Percentiles rank a stretch among this genome's conserved stretches.
phyloP scores from a whole-genome alignment of 2,888 invertebrate genomes.

The Boloria selene region DNA sequence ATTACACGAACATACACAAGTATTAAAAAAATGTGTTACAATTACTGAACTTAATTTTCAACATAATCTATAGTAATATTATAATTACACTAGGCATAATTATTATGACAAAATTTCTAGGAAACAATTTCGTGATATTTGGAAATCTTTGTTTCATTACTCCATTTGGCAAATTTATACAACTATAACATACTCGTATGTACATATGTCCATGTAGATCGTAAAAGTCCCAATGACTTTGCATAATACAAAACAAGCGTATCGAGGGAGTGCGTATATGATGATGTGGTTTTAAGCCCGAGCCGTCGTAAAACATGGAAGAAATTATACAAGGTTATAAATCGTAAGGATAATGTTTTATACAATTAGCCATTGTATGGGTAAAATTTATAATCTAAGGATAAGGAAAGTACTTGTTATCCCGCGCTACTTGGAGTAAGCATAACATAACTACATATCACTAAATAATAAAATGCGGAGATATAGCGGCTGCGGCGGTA shows the following conservation, averaged over 20 bases:
- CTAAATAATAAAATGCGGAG: too few relatives aligned
- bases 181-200: constrained; percentile 42
- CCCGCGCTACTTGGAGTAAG: too few relatives aligned
- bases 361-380: not conserved
- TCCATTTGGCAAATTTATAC: constrained; percentile 65
- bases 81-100: too few relatives aligned
- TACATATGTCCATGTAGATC: constrained; percentile 42
- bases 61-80: too few relatives aligned
- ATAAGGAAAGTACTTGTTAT: too few relatives aligned
- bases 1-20: too few relatives aligned
- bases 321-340: constrained; percentile 5
- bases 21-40: too few relatives aligned
- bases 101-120: too few relatives aligned
- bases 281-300: constrained; percentile 10
- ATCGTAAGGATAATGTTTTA: constrained; percentile 2
- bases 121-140: not conserved
- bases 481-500: too few relatives aligned
- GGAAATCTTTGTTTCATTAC: constrained; percentile 63
- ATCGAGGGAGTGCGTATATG: constrained; percentile 9
- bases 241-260: constrained; percentile 55
- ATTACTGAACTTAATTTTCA: too few relatives aligned
- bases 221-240: constrained; percentile 58
- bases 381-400: too few relatives aligned
- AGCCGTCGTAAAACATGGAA: constrained; percentile 4
- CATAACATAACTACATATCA: too few relatives aligned